Evolutionary conservation across 2,888 invertebrate species (phyloP).

Genomic region (Limenitis camilla): DNA sequence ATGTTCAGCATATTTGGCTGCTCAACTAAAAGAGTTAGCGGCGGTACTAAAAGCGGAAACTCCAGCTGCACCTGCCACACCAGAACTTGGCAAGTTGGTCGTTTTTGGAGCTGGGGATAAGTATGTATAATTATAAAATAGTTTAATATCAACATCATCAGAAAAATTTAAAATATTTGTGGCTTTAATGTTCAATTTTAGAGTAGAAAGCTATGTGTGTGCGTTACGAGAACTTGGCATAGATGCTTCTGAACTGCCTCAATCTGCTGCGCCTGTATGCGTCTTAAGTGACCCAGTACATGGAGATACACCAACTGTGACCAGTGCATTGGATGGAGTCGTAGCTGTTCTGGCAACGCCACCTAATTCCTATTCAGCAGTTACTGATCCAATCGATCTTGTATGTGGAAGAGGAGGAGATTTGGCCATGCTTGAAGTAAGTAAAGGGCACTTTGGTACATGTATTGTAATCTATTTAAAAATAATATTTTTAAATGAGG

Average conservation of each 20-base stretch:
- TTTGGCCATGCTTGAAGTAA: slow-evolving; percentile 80
- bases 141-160: too few relatives aligned
- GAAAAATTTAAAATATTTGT: too few relatives aligned
- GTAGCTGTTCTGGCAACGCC: slow-evolving; percentile 79
- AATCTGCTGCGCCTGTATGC: slow-evolving; percentile 52
- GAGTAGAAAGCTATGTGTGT: slow-evolving; percentile 78
- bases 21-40: slow-evolving; percentile 62
- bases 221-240: slow-evolving; percentile 82
- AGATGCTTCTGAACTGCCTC: slow-evolving; percentile 53
- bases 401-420: slow-evolving; percentile 88
- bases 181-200: slow-evolving; percentile 29
- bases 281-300: slow-evolving; percentile 70
- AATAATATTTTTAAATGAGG: neutral
- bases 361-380: slow-evolving; percentile 86
- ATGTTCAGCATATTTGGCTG: slow-evolving; percentile 85
- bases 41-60: slow-evolving; percentile 48
- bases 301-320: slow-evolving; percentile 66
- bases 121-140: slow-evolving; percentile 33
- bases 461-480: neutral
- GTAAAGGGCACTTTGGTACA: too few relatives aligned
- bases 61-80: slow-evolving; percentile 54
- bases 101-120: slow-evolving; percentile 70
- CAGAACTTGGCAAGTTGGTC: slow-evolving; percentile 58
- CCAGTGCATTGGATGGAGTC: slow-evolving; percentile 58
- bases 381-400: slow-evolving; percentile 85